Conservation (phyloP, 1,140 invertebrate genomes). For the Leptopilina clavipes region DNA sequence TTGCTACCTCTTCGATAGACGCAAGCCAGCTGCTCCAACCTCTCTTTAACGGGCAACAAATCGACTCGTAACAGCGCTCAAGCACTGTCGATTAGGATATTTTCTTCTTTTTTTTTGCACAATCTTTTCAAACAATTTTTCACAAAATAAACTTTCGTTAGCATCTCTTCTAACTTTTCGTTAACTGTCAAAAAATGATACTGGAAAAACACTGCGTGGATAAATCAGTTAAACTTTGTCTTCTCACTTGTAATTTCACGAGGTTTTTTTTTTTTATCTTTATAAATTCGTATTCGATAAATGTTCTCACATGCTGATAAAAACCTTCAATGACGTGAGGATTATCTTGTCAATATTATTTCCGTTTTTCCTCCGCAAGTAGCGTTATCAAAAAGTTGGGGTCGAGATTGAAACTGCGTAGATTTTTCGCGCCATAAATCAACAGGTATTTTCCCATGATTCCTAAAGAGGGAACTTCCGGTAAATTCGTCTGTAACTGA, state of each 20-base stretch:
- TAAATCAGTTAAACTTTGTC: too few species aligned
- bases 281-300: neutral
- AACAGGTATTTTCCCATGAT: slow-evolving; percentile 30
- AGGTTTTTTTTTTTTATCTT: neutral
- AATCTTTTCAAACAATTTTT: neutral
- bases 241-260: neutral
- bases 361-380: neutral
- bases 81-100: too few species aligned
- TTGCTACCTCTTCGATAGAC: neutral
- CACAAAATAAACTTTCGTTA: neutral
- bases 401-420: neutral
- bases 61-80: slow-evolving; percentile 4
- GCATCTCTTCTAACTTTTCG: neutral
- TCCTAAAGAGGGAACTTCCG: neutral
- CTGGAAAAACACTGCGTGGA: neutral
- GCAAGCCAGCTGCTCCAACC: neutral
- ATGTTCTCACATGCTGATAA: neutral
- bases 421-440: slow-evolving; percentile 6
- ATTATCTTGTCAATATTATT: neutral
- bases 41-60: neutral
- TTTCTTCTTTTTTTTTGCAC: too few species aligned
- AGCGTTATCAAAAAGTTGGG: neutral
- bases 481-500: neutral
- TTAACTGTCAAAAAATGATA: neutral
- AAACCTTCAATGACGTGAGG: too few species aligned